These are phyloP conservation scores for Gadopsis bispinosus DNA, from an alignment of 2,797 vertebrate species.

Conservation along the genomic window DNA sequence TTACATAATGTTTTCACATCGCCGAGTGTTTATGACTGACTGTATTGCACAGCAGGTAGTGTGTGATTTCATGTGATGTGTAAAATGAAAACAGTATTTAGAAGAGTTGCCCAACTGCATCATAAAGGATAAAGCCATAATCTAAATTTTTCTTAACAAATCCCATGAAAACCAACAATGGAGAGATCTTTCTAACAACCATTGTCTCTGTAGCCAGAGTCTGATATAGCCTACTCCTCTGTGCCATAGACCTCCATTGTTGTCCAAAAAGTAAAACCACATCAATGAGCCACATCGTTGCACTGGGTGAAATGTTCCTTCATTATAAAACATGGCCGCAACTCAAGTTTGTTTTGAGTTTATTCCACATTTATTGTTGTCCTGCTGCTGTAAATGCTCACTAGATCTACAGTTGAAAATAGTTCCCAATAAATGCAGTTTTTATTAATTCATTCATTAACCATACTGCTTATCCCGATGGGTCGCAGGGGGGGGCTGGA, in stretches of 20 bases:
- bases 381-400: constrained; percentile 11
- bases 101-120: background rate
- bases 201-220: background rate
- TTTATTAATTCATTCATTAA: background rate
- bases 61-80: background rate
- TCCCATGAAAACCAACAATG: background rate
- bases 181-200: background rate
- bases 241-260: background rate
- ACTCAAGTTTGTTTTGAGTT: background rate
- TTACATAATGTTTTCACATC: background rate
- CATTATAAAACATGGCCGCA: background rate
- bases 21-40: background rate
- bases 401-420: background rate
- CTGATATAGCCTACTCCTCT: background rate
- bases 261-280: background rate
- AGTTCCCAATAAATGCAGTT: background rate
- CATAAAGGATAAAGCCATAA: background rate
- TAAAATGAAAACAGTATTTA: constrained; percentile 14
- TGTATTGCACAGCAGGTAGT: background rate
- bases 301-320: background rate
- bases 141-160: background rate
- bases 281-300: background rate
- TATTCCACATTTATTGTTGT: background rate
- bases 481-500: too few relatives aligned
- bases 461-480: too few relatives aligned